Percentiles rank a stretch among this genome's conserved stretches.
Conservation (phyloP, 2,113 vertebrate species). For the Oncorhynchus mykiss region DNA sequence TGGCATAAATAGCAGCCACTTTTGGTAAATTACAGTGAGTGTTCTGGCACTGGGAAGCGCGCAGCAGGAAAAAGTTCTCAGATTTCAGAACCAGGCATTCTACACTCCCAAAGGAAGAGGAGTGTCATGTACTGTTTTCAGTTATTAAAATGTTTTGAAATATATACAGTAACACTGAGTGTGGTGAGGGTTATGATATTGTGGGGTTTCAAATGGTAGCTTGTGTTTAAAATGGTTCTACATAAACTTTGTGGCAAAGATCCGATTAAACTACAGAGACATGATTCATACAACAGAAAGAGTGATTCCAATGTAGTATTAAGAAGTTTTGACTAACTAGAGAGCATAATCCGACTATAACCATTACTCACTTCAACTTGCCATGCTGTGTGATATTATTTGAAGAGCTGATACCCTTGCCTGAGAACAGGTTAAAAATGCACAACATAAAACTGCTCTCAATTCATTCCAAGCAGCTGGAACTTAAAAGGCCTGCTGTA, state of each 20-base stretch:
- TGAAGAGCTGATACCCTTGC: conserved; percentile 39
- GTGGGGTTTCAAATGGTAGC: conserved; percentile 12
- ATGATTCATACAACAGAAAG: conserved; percentile 3
- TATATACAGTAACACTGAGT: conserved; percentile 47
- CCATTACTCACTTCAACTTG: conserved; percentile 13
- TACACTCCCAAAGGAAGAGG: conserved; percentile 62
- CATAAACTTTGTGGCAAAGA: neutral
- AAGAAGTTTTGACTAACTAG: neutral
- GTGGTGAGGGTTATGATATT: conserved; percentile 38
- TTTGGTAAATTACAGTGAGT: conserved; percentile 82
- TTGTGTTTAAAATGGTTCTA: conserved; percentile 6
- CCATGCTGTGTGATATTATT: conserved; percentile 19
- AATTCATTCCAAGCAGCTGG: conserved; percentile 55
- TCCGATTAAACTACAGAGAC: neutral
- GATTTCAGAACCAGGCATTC: conserved; percentile 71
- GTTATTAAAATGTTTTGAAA: conserved; percentile 58
- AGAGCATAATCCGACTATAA: neutral
- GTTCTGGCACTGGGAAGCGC: conserved; percentile 73
- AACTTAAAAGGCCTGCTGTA: conserved; percentile 38
- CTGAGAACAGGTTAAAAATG: conserved; percentile 51
- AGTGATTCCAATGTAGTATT: neutral
- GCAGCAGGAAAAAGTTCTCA: conserved; percentile 74
- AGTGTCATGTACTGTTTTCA: conserved; percentile 62
- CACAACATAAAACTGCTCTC: conserved; percentile 51
- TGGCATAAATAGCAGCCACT: conserved; percentile 79